phyloP scores from a whole-genome alignment of 2,888 invertebrate genomes.

The Drosophila stalkeri region DNA sequence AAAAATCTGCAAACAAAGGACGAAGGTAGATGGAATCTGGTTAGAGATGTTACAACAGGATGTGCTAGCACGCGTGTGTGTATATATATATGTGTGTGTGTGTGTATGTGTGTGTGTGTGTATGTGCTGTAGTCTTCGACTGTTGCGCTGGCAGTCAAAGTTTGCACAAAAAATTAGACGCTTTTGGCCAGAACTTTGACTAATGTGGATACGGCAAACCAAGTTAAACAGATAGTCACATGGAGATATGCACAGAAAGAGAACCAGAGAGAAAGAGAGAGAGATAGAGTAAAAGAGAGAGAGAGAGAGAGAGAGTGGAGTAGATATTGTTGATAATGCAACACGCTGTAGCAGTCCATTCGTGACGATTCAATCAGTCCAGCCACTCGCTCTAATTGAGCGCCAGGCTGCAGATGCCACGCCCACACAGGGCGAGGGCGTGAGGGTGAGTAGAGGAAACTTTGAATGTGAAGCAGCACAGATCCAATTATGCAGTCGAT shows the following conservation, averaged over 20 bases:
- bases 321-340: slow-evolving; percentile 18
- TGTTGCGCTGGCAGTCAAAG: slow-evolving; percentile 41
- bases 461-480: not conserved
- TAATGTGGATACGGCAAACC: slow-evolving; percentile 34
- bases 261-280: not conserved
- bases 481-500: slow-evolving; percentile 71
- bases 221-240: not conserved
- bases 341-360: slow-evolving; percentile 12
- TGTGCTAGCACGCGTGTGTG: not conserved
- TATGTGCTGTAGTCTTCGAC: slow-evolving; percentile 8
- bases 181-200: slow-evolving; percentile 51
- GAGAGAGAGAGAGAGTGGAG: not conserved
- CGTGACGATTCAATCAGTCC: slow-evolving; percentile 49
- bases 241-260: not conserved
- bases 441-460: not conserved
- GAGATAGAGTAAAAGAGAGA: too few relatives aligned
- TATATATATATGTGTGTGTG: not conserved
- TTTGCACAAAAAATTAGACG: slow-evolving; percentile 66
- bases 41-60: slow-evolving; percentile 22
- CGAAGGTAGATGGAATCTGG: slow-evolving; percentile 18
- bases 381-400: slow-evolving; percentile 70
- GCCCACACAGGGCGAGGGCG: not conserved
- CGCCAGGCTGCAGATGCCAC: slow-evolving; percentile 39
- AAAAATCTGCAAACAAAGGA: slow-evolving; percentile 43
- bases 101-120: not conserved